Evolutionary conservation across 23 tunicate genomes (phyloP), one percentile per base, ranked within the genome.

Genomic region (Styela clava): DNA sequence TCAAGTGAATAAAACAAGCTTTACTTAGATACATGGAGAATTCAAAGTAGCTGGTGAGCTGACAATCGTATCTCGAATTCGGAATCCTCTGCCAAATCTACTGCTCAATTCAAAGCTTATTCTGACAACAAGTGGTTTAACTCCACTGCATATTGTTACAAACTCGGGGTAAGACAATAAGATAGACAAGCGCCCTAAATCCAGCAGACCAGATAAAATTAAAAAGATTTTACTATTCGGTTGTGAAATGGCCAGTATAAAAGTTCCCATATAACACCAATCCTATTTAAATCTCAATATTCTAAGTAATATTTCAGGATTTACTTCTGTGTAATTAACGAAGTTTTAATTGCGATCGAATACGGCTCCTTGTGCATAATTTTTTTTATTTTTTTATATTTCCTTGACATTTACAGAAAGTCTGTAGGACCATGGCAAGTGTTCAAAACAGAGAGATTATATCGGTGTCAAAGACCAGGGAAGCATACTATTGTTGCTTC

Each of bases 381-480:
- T n/a, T n/a, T n/a, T n/a, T n/a, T n/a, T n/a, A n/a, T n/a, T n/a
- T n/a, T n/a, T n/a, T n/a, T n/a, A n/a, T n/a, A n/a, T n/a, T n/a
- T n/a, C n/a, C n/a, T n/a, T n/a, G n/a, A n/a, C n/a, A n/a, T 27
- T 44, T 29, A 35, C 81, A 76, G 81, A 26, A 44, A 33, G 24
- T 19, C 81, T 21, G 81, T 76, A 0, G 81, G 81, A 1, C 81
- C 81, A 7, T 76, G 81, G 81, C 81, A 76, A 52, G 65, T 52
- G 33, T 44, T 76, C 65, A 76, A 52, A 35, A 32, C 81, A 7
- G 81, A 76, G 27, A 52, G 1, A 51, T 24, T 76, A 29, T 76
- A 23, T 51, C 64, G 81, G 21, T 76, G 81, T 56, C 64, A 35
- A 52, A 36, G 81, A 22, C 0, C 27, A 1, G 81, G 81, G n/a